Evolutionary conservation across 1,140 invertebrate species (phyloP).

Genomic region (Thaumatotibia leucotreta): DNA sequence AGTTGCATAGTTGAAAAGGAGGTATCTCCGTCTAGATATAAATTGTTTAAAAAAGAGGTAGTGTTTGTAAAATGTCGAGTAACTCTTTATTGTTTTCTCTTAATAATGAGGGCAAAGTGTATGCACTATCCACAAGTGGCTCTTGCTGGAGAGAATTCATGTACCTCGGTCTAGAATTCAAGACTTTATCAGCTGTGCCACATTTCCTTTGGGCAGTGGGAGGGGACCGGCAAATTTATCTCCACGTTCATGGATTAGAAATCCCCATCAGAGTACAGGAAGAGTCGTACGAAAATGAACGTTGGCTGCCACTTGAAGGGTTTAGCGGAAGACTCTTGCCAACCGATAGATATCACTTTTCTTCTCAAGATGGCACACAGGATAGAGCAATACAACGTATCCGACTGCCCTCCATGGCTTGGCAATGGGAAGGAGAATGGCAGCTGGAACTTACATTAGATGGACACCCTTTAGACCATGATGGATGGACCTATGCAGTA

Average conservation of each 20-base stretch:
- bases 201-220: constrained; percentile 94
- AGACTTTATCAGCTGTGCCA: constrained; percentile 88
- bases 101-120: constrained; percentile 91
- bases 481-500: constrained; percentile 96
- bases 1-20: neutral
- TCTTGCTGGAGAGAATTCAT: constrained; percentile 90
- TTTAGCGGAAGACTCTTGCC: constrained; percentile 89
- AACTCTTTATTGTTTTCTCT: constrained; percentile 89
- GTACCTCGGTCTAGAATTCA: constrained; percentile 90
- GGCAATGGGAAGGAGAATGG: constrained; percentile 97
- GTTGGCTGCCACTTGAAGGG: constrained; percentile 94
- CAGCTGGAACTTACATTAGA: constrained; percentile 91
- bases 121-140: constrained; percentile 86
- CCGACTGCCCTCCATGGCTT: constrained; percentile 91
- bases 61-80: constrained; percentile 48
- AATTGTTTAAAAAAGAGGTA: neutral
- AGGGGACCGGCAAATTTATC: constrained; percentile 93
- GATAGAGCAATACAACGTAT: constrained; percentile 88
- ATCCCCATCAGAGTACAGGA: constrained; percentile 93
- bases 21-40: neutral
- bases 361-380: constrained; percentile 87
- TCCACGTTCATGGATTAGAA: constrained; percentile 91
- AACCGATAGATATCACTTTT: constrained; percentile 91
- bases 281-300: constrained; percentile 95
- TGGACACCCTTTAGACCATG: constrained; percentile 90